Conservation (phyloP, 1,140 invertebrate species). For the Pomacea maculata region DNA sequence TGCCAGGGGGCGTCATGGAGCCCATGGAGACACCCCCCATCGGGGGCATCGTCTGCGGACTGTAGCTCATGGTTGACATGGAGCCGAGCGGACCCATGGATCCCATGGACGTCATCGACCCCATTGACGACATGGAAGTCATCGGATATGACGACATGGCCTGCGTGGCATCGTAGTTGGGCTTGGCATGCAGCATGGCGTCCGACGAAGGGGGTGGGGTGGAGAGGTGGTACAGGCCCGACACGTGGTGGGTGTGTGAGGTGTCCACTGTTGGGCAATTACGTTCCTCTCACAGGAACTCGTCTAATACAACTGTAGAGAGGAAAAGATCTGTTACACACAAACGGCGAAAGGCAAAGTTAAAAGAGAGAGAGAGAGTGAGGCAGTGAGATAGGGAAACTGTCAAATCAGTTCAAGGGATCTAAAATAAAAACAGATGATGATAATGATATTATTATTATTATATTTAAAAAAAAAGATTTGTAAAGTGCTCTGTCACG, state of each 20-base stretch:
- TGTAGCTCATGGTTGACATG: constrained; percentile 74
- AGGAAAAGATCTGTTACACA: neutral
- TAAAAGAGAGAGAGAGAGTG: too few relatives aligned
- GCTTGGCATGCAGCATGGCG: constrained; percentile 28
- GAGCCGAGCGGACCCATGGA: constrained; percentile 55
- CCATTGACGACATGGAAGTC: constrained; percentile 49
- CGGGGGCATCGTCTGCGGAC: constrained; percentile 70
- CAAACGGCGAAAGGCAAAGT: neutral
- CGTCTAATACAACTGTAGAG: neutral
- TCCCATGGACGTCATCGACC: constrained; percentile 58
- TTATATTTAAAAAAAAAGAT: too few relatives aligned
- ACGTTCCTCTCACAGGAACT: constrained; percentile 14
- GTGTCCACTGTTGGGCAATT: constrained; percentile 10
- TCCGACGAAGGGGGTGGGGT: constrained; percentile 12
- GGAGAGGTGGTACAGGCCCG: constrained; percentile 16
- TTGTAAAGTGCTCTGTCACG: too few relatives aligned
- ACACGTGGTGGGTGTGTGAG: constrained; percentile 16
- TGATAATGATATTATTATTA: too few relatives aligned
- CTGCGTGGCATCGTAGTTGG: constrained; percentile 30
- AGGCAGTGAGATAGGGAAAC: neutral
- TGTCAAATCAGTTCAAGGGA: neutral
- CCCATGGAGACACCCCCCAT: constrained; percentile 68
- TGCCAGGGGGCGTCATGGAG: constrained; percentile 70
- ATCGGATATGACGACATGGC: constrained; percentile 45
- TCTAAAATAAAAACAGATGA: neutral